phyloP scores from a whole-genome alignment of 2,888 invertebrate species.

The Caenorhabditis panamensis region DNA sequence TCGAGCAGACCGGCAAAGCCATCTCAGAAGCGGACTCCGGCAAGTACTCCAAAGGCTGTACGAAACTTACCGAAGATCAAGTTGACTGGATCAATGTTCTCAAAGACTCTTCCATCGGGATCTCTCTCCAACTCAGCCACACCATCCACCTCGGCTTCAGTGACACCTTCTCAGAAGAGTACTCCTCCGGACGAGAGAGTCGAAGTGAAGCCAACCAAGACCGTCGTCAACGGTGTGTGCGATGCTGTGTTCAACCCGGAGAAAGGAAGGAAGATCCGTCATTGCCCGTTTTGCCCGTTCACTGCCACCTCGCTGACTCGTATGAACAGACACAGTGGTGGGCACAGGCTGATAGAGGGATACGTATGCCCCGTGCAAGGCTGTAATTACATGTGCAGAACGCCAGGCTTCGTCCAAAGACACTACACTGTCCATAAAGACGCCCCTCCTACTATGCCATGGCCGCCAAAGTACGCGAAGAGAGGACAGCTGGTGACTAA shows the following conservation, averaged over 20 bases:
- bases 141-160: slow-evolving; percentile 17
- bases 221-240: background rate
- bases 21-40: background rate
- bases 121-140: slow-evolving; percentile 9
- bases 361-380: slow-evolving; percentile 37
- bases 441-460: slow-evolving; percentile 37
- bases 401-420: slow-evolving; percentile 61
- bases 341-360: slow-evolving; percentile 43
- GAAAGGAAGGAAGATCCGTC: slow-evolving; percentile 10
- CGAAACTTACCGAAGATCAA: background rate
- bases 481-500: background rate
- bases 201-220: background rate
- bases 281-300: slow-evolving; percentile 63
- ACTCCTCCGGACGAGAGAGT: background rate
- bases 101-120: background rate
- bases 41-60: background rate
- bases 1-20: slow-evolving; percentile 14
- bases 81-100: background rate
- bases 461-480: slow-evolving; percentile 56
- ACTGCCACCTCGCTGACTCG: slow-evolving; percentile 14
- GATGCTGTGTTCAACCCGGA: background rate
- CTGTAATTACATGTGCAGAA: slow-evolving; percentile 47
- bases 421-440: slow-evolving; percentile 52
- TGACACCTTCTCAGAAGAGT: slow-evolving; percentile 19
- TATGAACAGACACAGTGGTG: slow-evolving; percentile 33